phyloP scores from a whole-genome alignment of 2,888 invertebrate genomes.

The Tryphoninae sp. region DNA sequence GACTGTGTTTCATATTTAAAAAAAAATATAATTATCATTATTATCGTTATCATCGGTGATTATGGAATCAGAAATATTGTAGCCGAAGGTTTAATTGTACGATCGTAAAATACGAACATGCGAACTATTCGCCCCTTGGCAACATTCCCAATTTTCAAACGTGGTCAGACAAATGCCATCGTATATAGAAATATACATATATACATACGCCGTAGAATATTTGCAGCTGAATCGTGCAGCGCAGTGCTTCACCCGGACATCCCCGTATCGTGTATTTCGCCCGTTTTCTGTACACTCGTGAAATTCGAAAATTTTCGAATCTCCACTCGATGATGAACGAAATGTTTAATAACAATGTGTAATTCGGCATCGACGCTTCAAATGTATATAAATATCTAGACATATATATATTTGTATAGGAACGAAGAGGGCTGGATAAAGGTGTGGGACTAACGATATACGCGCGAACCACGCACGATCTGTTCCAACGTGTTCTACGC shows the following conservation, averaged over 20 bases:
- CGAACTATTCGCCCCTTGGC: conserved; percentile 32
- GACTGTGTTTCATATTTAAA: background rate
- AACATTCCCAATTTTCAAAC: conserved; percentile 41
- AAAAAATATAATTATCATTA: background rate
- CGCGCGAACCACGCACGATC: conserved; percentile 24
- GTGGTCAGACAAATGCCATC: background rate
- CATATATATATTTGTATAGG: background rate
- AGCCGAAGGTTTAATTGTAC: background rate
- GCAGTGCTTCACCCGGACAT: conserved; percentile 15
- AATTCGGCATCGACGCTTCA: conserved; percentile 39
- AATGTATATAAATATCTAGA: background rate
- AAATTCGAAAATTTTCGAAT: conserved; percentile 39
- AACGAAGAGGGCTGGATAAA: conserved; percentile 13
- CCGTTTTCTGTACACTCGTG: conserved; percentile 9
- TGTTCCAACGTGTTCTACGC: conserved; percentile 42
- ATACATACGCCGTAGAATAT: background rate
- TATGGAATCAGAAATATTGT: background rate
- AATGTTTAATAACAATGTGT: conserved; percentile 66
- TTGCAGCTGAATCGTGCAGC: conserved; percentile 21
- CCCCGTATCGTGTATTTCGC: background rate
- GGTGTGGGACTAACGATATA: conserved; percentile 28
- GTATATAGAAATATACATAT: conserved; percentile 8
- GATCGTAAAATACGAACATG: background rate
- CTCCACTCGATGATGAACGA: conserved; percentile 45
- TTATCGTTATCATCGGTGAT: background rate